Evolutionary conservation across 1,140 invertebrate species (phyloP), one percentile per base, ranked within the genome.

Genomic region (Phymastichus coffea): DNA sequence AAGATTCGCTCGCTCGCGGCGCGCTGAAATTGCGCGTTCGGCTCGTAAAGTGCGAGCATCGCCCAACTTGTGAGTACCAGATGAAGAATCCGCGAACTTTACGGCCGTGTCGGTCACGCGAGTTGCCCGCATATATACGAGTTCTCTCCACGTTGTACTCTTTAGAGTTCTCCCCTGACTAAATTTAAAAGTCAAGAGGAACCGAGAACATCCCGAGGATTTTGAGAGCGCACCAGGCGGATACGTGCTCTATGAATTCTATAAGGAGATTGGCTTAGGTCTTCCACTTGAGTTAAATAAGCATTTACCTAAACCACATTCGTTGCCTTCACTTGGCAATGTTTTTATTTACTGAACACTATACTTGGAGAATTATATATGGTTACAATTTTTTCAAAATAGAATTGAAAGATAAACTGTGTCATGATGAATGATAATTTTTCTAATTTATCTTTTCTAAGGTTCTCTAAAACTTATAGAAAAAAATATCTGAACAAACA

Each of bases 41-140:
- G 26, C 33, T 14, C 10, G 17, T 37, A 26, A 52, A 22, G 49
- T 40, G 23, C 17, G 23, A 35, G 28, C 4, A 14, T 12, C n/a
- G 23, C 8, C 17, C 35, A 44, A 22, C 46, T 48, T 57, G 44
- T 26, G 30, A 52, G n/a, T 44, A 37, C 22, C 68, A 76, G 70
- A 75, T 76, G 71, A 76, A 77, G 73, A 70, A 74, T 71, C 60
- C 61, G 25, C 51, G 63, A 56, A 58, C 49, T 76, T 77, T 77
- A 76, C 56, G 63, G 57, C 70, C 66, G 70, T 54, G 63, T 66
- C 61, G 70, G 73, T 74, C 67, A 75, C 62, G 74, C 69, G 60
- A 65, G 4, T 52, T 41, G 22, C 38, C 37, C 57, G 33, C 49
- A 14, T 28, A 17, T 19, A 19, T 28, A 20, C 33, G 4, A 15